A percentile compares a stretch with the other conserved stretches of the same genome.
Conservation (phyloP, 2,888 invertebrate species). For the Netelia virgata region DNA sequence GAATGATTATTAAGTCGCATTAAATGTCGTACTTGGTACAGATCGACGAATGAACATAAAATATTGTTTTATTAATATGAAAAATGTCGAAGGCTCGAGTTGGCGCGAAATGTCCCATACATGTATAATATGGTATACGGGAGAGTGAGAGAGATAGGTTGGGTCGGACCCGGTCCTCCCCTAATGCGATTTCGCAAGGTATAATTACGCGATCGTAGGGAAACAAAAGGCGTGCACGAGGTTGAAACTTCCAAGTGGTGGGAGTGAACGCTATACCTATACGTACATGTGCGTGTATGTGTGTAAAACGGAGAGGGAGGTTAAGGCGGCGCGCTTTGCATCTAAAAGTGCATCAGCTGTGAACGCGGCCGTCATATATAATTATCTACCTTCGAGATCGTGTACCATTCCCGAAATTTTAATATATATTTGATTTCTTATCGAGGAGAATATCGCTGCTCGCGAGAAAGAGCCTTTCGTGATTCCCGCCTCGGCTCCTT, state of each 20-base stretch:
- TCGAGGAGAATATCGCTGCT: slow-evolving; percentile 8
- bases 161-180: slow-evolving; percentile 63
- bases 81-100: neutral
- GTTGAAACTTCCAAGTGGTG: slow-evolving; percentile 47
- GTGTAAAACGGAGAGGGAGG: neutral
- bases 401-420: slow-evolving; percentile 49
- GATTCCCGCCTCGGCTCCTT: slow-evolving; percentile 8
- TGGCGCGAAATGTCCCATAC: slow-evolving; percentile 27
- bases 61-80: neutral
- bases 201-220: slow-evolving; percentile 70
- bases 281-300: neutral
- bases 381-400: slow-evolving; percentile 30
- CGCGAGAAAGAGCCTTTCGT: slow-evolving; percentile 27
- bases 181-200: slow-evolving; percentile 68
- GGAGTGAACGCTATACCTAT: slow-evolving; percentile 17
- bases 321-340: slow-evolving; percentile 43
- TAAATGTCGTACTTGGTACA: too few species aligned
- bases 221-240: slow-evolving; percentile 65
- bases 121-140: slow-evolving; percentile 5
- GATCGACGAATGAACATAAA: neutral
- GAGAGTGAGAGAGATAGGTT: slow-evolving; percentile 53
- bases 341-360: slow-evolving; percentile 65
- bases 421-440: slow-evolving; percentile 51
- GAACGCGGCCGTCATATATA: slow-evolving; percentile 7
- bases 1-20: too few species aligned